These are phyloP conservation scores for Rugalucina vietnamica DNA, from an alignment of 2,888 invertebrate species.

Conservation along the genomic window DNA sequence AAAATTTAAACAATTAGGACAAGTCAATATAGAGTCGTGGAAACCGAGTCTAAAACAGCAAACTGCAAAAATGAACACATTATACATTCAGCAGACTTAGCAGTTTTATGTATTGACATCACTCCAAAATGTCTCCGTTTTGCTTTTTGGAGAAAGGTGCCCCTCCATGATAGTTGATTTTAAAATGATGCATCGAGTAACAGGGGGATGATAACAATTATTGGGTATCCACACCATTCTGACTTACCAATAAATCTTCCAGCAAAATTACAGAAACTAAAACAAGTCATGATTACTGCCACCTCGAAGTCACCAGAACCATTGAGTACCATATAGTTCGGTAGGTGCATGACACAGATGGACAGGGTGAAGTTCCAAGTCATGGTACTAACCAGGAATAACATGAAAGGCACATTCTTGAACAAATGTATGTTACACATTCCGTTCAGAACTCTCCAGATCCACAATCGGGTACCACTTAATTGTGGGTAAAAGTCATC, in stretches of 20 bases:
- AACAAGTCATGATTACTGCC: constrained; percentile 45
- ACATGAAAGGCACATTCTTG: constrained; percentile 26
- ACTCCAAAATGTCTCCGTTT: too few relatives aligned
- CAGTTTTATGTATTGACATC: too few relatives aligned
- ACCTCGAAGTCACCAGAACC: constrained; percentile 34
- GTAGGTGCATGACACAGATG: constrained; percentile 52
- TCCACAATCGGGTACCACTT: neutral
- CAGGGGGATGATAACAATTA: too few relatives aligned
- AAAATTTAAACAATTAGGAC: too few relatives aligned
- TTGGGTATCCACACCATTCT: too few relatives aligned
- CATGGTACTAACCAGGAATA: constrained; percentile 47
- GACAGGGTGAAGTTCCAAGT: constrained; percentile 51
- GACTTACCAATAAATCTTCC: constrained; percentile 41
- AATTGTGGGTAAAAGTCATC: neutral
- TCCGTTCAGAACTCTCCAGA: constrained; percentile 9
- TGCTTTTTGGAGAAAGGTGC: too few relatives aligned
- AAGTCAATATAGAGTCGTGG: too few relatives aligned
- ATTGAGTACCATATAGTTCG: constrained; percentile 41
- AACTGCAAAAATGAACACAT: too few relatives aligned
- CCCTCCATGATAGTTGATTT: too few relatives aligned
- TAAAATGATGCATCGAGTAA: too few relatives aligned
- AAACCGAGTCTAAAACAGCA: too few relatives aligned
- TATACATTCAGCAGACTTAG: too few relatives aligned
- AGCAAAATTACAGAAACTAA: constrained; percentile 44
- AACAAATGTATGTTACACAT: constrained; percentile 27